Evolutionary conservation across 2,888 invertebrate genomes (phyloP), one percentile per base, ranked within the genome.

Genomic region (Drosophila fungiperda): DNA sequence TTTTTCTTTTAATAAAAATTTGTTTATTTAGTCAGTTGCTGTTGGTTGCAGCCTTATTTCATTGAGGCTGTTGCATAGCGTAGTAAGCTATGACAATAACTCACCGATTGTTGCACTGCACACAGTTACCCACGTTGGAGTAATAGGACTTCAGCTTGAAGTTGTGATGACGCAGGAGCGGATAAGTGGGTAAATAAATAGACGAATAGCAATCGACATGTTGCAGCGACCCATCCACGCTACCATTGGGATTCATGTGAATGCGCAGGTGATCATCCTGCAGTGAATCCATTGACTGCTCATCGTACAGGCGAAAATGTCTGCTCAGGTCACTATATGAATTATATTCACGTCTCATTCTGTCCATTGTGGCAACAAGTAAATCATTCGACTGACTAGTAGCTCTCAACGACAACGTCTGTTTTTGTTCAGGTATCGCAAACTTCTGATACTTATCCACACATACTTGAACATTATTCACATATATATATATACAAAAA

Each of bases 31-130:
- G 20, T 20, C 20, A 20, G 45, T 12, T 20, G 20, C 12, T 45
- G 23, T 15, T 45, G 12, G 20, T 45, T 23, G 45, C 15, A 15
- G 45, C 4, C 15, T 2, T 45, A 4, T 23, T 23, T 8, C 45
- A 15, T 8, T 15, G 15, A 15, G 26, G 15, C 45, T 15, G 45
- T 23, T 23, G 45, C 2, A 1, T 20, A 4, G 45, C 45, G 9
- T 48, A 48, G 3, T 7, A 29, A 20, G 7, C 52, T 33, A n/a
- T 32, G n/a, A n/a, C 11, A 52, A 3, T 26, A 8, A 68, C 88
- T 82, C 45, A 85, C 85, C 89, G 73, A 48, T 85, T 85, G 38
- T 87, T 76, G 70, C 85, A 85, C 40, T 87, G 89, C 49, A 85
- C 89, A 54, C 85, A 85, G 45, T 85, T 75, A 7, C 85, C 85